A percentile compares a stretch with the other conserved stretches of the same genome.
These are phyloP conservation scores for Dendrocopos noguchii DNA, from an alignment of 2,113 vertebrate species.

Conservation along the genomic window DNA sequence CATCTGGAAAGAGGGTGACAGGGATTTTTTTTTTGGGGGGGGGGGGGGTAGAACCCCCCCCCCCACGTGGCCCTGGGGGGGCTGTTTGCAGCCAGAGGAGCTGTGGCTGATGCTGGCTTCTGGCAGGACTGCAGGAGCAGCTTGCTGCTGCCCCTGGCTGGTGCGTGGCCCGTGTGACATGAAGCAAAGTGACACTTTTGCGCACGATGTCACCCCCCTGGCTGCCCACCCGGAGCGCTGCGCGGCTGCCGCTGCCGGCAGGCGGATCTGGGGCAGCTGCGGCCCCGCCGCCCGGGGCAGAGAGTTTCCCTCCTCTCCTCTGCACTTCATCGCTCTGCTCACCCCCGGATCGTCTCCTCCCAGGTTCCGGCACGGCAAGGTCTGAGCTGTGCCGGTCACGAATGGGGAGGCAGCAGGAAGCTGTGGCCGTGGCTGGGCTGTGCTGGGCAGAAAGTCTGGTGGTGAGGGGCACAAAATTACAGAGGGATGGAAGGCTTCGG, in stretches of 20 bases:
- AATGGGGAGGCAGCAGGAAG: not conserved
- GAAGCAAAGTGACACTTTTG: not conserved
- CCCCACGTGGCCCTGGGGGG: accelerated
- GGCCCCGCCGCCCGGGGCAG: not conserved
- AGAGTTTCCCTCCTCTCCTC: not conserved
- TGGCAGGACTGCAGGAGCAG: not conserved
- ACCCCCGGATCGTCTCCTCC: not conserved
- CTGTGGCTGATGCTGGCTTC: accelerated
- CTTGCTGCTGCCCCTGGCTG: not conserved
- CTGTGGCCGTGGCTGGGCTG: not conserved
- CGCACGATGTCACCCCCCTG: not conserved
- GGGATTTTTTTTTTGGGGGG: too few relatives aligned
- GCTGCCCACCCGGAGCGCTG: not conserved
- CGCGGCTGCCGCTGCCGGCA: not conserved
- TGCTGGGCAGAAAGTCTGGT: not conserved
- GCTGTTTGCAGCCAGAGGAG: not conserved
- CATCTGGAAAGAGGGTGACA: accelerated
- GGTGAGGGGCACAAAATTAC: not conserved
- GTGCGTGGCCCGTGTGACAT: not conserved
- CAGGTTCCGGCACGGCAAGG: accelerated
- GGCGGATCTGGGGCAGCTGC: not conserved
- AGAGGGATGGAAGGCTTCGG: too few relatives aligned
- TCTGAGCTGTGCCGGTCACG: accelerated
- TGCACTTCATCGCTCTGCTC: not conserved
- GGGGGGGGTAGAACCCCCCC: not conserved